Evolutionary conservation across 1,140 invertebrate species (phyloP).

Genomic region (Aphelinus certus): DNA sequence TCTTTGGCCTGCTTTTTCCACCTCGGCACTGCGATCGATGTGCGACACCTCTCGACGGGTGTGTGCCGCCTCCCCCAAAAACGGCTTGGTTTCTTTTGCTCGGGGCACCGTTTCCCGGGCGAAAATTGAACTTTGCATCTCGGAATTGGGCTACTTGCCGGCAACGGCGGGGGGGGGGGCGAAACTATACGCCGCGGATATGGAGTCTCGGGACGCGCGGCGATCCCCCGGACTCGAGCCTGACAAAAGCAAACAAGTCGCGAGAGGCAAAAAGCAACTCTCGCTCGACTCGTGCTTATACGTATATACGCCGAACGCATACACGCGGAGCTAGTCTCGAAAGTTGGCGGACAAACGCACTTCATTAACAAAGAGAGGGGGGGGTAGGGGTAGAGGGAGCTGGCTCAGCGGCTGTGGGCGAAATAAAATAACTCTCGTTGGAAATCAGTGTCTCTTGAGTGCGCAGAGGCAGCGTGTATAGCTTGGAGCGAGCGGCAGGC

Average conservation of each 20-base stretch:
- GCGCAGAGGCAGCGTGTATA: not conserved
- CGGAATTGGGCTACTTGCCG: constrained; percentile 6
- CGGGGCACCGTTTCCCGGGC: constrained; percentile 17
- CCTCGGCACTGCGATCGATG: constrained; percentile 37
- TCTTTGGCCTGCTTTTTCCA: constrained; percentile 32
- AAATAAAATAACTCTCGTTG: constrained; percentile 13
- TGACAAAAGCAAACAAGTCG: too few relatives aligned
- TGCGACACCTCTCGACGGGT: constrained; percentile 36
- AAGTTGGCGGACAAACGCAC: constrained; percentile 38
- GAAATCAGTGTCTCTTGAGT: constrained; percentile 13
- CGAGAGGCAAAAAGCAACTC: too few relatives aligned
- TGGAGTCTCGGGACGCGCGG: too few relatives aligned
- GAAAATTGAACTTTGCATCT: constrained; percentile 32
- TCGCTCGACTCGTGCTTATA: too few relatives aligned
- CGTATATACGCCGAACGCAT: too few relatives aligned
- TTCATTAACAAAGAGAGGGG: constrained; percentile 42
- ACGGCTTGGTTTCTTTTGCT: constrained; percentile 26
- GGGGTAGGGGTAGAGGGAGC: not conserved
- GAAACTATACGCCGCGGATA: constrained; percentile 35
- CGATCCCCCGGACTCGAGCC: too few relatives aligned
- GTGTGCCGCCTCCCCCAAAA: too few relatives aligned
- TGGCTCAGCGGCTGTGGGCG: not conserved
- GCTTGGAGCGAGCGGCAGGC: constrained; percentile 29
- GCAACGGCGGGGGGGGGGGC: constrained; percentile 33
- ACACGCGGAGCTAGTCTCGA: too few relatives aligned